Percentiles rank a stretch among this genome's conserved stretches.
Evolutionary conservation across 2,888 invertebrate genomes (phyloP).

Genomic region (Tetranychus truncatus): DNA sequence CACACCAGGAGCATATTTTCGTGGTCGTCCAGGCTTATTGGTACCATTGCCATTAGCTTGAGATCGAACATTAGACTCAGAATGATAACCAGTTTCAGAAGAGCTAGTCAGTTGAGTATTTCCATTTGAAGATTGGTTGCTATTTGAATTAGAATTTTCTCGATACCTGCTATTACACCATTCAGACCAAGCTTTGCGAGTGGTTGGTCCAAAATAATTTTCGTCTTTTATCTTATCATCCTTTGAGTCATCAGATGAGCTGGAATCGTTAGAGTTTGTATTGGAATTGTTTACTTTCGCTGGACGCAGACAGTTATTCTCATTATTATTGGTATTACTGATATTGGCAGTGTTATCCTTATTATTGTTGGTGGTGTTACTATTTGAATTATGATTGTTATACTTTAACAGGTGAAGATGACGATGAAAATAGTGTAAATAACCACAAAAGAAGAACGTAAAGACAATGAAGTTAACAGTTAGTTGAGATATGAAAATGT

Average conservation of each 20-base stretch:
- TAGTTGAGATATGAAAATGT: not conserved
- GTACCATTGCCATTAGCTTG: not conserved
- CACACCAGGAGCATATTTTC: constrained; percentile 15
- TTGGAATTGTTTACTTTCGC: not conserved
- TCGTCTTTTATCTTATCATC: constrained; percentile 29
- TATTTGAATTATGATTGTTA: not conserved
- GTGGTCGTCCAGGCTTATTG: constrained; percentile 13
- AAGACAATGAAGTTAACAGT: too few relatives aligned
- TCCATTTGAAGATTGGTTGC: constrained; percentile 12
- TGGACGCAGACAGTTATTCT: not conserved
- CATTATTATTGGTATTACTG: not conserved
- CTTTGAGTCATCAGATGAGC: constrained; percentile 28
- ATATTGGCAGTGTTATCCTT: not conserved
- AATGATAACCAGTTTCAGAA: constrained; percentile 10
- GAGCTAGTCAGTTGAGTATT: constrained; percentile 13
- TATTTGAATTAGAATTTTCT: constrained; percentile 14
- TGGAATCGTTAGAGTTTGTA: constrained; percentile 23
- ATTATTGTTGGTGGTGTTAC: not conserved
- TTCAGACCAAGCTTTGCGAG: constrained; percentile 55
- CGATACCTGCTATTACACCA: constrained; percentile 36
- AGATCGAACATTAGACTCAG: constrained; percentile 9
- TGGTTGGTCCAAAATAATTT: constrained; percentile 46
- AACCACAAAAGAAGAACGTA: not conserved
- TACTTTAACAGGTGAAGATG: not conserved
- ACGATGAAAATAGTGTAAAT: not conserved